These are phyloP conservation scores for Adrianichthys oophorus DNA, from an alignment of 2,797 vertebrate species.

Conservation along the genomic window DNA sequence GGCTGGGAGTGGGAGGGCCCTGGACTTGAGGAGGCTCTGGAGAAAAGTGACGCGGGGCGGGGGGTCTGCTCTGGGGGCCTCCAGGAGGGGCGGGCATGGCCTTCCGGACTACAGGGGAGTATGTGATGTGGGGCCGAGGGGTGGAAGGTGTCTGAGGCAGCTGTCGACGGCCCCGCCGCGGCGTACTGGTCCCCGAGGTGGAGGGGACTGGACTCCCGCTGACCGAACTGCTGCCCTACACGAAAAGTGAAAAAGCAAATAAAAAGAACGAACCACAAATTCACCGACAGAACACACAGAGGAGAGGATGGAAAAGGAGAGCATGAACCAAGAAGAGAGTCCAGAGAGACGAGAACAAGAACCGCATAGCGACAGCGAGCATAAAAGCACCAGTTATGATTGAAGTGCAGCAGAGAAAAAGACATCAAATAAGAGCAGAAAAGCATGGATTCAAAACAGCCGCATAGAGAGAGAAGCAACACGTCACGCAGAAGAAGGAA, in stretches of 20 bases:
- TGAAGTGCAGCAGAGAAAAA: conserved; percentile 41
- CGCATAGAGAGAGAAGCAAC: conserved; percentile 75
- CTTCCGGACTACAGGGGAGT: conserved; percentile 91
- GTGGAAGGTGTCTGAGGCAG: conserved; percentile 93
- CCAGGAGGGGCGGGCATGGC: conserved; percentile 74
- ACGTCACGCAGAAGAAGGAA: conserved; percentile 74
- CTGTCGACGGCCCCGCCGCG: conserved; percentile 90
- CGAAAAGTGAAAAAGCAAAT: conserved; percentile 93
- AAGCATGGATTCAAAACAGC: conserved; percentile 46
- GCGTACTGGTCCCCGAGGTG: conserved; percentile 94
- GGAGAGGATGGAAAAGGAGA: conserved; percentile 56
- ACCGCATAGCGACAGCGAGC: conserved; percentile 44
- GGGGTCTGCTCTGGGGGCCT: conserved; percentile 67
- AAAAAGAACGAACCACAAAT: conserved; percentile 86
- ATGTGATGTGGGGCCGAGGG: conserved; percentile 90
- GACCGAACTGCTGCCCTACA: conserved; percentile 99
- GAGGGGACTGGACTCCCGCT: conserved; percentile 95
- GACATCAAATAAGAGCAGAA: conserved; percentile 50
- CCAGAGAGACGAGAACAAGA: conserved; percentile 47
- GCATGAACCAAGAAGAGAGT: conserved; percentile 33
- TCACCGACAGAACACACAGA: conserved; percentile 78
- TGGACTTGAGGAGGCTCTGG: conserved; percentile 73
- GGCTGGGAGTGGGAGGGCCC: conserved; percentile 55
- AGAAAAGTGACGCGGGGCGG: conserved; percentile 72
- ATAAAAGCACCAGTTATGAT: conserved; percentile 55